A percentile compares a stretch with the other conserved stretches of the same genome.
Evolutionary conservation across 92 coral and sea anemone genomes (phyloP).

Genomic region (Blastomussa wellsi): DNA sequence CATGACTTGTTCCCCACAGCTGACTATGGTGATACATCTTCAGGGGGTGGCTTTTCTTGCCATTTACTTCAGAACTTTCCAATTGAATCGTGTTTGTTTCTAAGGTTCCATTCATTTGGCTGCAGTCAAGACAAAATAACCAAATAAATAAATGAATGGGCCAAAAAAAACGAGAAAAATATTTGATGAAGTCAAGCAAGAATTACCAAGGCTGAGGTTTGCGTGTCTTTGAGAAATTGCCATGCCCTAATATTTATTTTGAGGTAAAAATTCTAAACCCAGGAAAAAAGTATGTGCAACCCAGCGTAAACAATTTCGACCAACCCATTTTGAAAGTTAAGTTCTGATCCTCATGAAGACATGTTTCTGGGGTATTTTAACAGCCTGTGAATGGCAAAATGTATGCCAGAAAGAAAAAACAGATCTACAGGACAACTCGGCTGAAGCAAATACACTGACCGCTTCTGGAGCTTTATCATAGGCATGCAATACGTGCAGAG

Average conservation of each 20-base stretch:
- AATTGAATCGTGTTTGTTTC: not conserved
- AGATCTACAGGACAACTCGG: too few relatives aligned
- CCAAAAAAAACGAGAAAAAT: not conserved
- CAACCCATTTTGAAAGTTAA: too few relatives aligned
- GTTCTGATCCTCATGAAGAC: too few relatives aligned
- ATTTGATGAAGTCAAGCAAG: not conserved
- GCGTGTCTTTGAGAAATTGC: not conserved
- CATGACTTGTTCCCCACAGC: slow-evolving; percentile 80
- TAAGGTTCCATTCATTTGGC: slow-evolving; percentile 10
- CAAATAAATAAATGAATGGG: not conserved
- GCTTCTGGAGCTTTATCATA: not conserved
- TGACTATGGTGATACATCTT: slow-evolving; percentile 86
- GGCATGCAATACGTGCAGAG: not conserved
- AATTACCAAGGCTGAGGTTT: not conserved
- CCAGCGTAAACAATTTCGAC: too few relatives aligned
- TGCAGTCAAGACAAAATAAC: slow-evolving; percentile 7
- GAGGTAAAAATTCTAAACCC: too few relatives aligned
- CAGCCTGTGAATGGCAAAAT: too few relatives aligned
- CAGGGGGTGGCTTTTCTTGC: slow-evolving; percentile 68
- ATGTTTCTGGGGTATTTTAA: too few relatives aligned
- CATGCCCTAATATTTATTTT: too few relatives aligned
- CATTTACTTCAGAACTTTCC: not conserved
- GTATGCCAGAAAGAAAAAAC: too few relatives aligned
- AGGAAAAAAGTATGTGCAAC: too few relatives aligned
- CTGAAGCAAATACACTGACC: not conserved